Conservation (phyloP, 1,140 invertebrate genomes). For the Heliothis subflexa region DNA sequence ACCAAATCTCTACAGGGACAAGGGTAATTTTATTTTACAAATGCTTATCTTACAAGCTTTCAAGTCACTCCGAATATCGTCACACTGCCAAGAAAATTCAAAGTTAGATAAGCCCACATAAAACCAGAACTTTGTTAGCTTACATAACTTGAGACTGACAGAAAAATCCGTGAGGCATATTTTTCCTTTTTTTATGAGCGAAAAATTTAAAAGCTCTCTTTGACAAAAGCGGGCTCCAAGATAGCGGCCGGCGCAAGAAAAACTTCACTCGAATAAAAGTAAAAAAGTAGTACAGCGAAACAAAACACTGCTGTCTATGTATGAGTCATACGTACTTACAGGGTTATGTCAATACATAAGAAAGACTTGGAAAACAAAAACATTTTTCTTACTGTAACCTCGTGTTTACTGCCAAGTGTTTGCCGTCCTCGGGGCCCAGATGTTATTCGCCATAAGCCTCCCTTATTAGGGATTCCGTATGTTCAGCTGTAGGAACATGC, state of each 20-base stretch:
- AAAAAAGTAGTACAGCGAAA: conserved; percentile 15
- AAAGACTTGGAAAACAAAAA: conserved; percentile 72
- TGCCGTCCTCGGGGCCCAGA: conserved; percentile 76
- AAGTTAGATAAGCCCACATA: conserved; percentile 43
- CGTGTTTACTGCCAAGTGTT: conserved; percentile 81
- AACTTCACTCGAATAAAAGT: conserved; percentile 25
- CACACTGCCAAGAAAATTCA: conserved; percentile 39
- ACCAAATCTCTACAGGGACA: conserved; percentile 31
- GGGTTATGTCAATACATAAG: conserved; percentile 71
- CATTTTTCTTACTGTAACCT: conserved; percentile 78
- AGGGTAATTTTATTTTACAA: conserved; percentile 41
- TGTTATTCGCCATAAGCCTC: conserved; percentile 80
- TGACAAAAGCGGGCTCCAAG: conserved; percentile 5
- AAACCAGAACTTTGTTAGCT: conserved; percentile 39
- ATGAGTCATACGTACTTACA: conserved; percentile 47
- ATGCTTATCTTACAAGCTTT: conserved; percentile 38
- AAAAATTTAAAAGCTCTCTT: conserved; percentile 41
- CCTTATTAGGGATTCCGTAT: conserved; percentile 81
- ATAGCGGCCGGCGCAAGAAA: conserved; percentile 16
- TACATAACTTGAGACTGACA: conserved; percentile 24
- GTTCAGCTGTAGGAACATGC: conserved; percentile 61
- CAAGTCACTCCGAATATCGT: conserved; percentile 36
- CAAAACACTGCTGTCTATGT: conserved; percentile 34
- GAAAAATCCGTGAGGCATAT: conserved; percentile 40
- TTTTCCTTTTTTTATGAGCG: conserved; percentile 13